Evolutionary conservation across 2,888 invertebrate genomes (phyloP), one percentile per base, ranked within the genome.

Genomic region (Eilema sororculum): DNA sequence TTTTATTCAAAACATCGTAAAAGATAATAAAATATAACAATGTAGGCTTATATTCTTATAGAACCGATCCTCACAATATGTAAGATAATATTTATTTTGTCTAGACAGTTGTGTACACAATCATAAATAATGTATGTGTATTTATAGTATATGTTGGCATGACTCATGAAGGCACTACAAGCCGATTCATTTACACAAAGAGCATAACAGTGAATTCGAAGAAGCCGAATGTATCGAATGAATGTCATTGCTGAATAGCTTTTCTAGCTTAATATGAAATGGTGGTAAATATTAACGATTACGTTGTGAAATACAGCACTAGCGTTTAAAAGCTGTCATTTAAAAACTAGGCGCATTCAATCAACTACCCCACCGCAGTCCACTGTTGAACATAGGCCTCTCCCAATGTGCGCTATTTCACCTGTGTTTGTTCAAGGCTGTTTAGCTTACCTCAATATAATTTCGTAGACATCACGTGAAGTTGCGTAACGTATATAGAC

Each of bases 81-180:
- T 46, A 2, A 57, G 57, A 22, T 16, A 57, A 65, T 57, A 37
- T 65, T 65, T 65, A 57, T 57, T 57, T 57, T 65, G 65, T 65
- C 65, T 65, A 65, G 65, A 65, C 65, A 57, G 22, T 64, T 52
- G 52, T 52, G 20, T 52, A 28, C 13, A 25, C 41, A 62, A 25
- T 10, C 10, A 62, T 41, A 64, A 52, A 28, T 12, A n/a, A 60
- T 10, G n/a, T 62, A 24, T 37, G n/a, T 28, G 10, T 60, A 33
- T 58, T 30, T 52, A 65, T 41, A 57, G 24, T 57, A 10, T 65
- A 24, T 16, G 65, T 24, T 56, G 22, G 30, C 37, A 33, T 65
- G 65, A 65, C 56, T 65, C 65, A 65, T 57, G 20, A 30, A 65
- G 24, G 56, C n/a, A 57, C 65, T 65, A 57, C 57, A 57, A 65